Evolutionary conservation across 2,888 invertebrate species (phyloP).

Genomic region (Conomelus anceps): DNA sequence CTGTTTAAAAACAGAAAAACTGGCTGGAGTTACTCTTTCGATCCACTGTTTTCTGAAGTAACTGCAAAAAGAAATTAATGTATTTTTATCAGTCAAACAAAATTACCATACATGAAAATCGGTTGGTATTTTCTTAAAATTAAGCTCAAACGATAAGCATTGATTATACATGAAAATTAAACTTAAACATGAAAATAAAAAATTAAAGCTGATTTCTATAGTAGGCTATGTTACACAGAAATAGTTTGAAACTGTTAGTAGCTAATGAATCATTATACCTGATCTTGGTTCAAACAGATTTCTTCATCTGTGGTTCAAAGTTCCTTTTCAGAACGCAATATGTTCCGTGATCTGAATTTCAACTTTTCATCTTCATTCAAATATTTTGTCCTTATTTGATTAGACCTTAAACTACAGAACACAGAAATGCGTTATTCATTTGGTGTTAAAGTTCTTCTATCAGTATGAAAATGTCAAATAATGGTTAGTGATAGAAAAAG

Average conservation of each 20-base stretch:
- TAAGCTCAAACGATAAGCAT: neutral
- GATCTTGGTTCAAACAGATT: too few species aligned
- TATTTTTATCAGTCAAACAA: neutral
- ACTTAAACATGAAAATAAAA: neutral
- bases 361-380: too few species aligned
- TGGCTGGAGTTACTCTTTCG: too few species aligned
- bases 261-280: too few species aligned
- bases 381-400: too few species aligned
- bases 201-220: neutral
- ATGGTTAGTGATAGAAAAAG: too few species aligned
- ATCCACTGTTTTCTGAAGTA: neutral
- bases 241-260: neutral
- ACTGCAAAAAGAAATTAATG: neutral
- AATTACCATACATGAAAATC: too few species aligned
- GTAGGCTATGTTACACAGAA: neutral
- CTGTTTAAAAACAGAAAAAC: too few species aligned
- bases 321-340: too few species aligned
- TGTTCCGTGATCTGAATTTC: too few species aligned
- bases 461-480: neutral
- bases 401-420: neutral
- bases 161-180: neutral
- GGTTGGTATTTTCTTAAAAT: neutral
- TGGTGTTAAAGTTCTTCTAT: neutral
- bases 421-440: neutral
- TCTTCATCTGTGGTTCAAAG: too few species aligned